These are phyloP conservation scores for Noctuana brunneofusca DNA, from an alignment of 2,888 invertebrate genomes.

Conservation along the genomic window DNA sequence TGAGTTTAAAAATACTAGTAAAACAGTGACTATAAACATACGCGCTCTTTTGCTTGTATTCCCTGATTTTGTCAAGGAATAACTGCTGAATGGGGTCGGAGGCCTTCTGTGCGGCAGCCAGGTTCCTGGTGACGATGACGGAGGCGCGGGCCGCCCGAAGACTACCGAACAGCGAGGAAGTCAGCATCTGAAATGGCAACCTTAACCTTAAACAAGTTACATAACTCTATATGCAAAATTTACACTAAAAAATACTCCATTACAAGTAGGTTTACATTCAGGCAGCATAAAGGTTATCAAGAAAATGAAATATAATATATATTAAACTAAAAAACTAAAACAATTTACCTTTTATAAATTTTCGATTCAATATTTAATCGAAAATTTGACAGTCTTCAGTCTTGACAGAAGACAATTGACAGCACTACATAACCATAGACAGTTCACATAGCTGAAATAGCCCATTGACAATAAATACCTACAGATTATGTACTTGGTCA, in stretches of 20 bases:
- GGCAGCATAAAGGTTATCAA: background rate
- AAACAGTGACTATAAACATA: conserved; percentile 75
- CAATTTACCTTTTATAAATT: conserved; percentile 29
- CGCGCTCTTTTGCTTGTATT: conserved; percentile 94
- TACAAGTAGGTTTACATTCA: background rate
- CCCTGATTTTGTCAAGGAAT: conserved; percentile 95
- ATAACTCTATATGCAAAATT: conserved; percentile 38
- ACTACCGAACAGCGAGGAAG: conserved; percentile 75
- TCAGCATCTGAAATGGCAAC: conserved; percentile 82
- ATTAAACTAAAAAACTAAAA: conserved; percentile 1
- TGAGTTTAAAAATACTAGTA: too few species aligned
- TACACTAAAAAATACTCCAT: background rate
- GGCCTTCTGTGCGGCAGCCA: conserved; percentile 89
- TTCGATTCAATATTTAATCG: conserved; percentile 12
- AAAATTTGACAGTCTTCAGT: conserved; percentile 13
- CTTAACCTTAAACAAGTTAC: conserved; percentile 49
- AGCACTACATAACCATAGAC: too few species aligned
- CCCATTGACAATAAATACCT: too few species aligned
- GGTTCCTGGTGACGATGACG: conserved; percentile 84
- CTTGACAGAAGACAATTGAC: too few species aligned
- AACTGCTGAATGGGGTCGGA: conserved; percentile 96
- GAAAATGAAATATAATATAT: background rate
- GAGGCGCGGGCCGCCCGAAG: conserved; percentile 76
- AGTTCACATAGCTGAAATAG: too few species aligned
- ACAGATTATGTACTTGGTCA: too few species aligned